Evolutionary conservation across 2,888 invertebrate genomes (phyloP).

Genomic region (Habroteleia sp.): DNA sequence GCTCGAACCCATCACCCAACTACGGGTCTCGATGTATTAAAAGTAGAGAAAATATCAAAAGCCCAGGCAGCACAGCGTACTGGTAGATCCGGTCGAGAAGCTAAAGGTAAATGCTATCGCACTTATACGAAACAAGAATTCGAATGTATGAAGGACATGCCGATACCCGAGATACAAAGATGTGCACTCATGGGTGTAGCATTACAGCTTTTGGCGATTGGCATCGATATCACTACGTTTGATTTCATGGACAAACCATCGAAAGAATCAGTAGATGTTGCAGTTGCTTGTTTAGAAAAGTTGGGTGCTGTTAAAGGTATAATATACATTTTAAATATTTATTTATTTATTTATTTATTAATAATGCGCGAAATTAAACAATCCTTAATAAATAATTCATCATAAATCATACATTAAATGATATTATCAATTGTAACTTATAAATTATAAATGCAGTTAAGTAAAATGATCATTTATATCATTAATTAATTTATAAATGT

Average conservation of each 20-base stretch:
- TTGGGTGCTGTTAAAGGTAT: constrained; percentile 82
- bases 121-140: constrained; percentile 91
- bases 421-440: no score
- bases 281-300: constrained; percentile 85
- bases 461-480: no score
- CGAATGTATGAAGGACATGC: constrained; percentile 86
- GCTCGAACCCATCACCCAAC: constrained; percentile 90
- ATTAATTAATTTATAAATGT: no score
- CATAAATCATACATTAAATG: no score
- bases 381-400: no score
- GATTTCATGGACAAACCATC: constrained; percentile 96
- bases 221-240: constrained; percentile 90
- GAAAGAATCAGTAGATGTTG: constrained; percentile 85
- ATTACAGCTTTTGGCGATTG: constrained; percentile 91
- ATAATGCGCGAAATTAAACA: no score
- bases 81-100: constrained; percentile 95
- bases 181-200: constrained; percentile 87
- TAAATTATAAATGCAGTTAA: no score
- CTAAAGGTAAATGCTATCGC: constrained; percentile 92
- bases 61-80: constrained; percentile 97
- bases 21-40: constrained; percentile 91
- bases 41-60: constrained; percentile 91
- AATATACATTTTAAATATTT: no score
- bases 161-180: constrained; percentile 93
- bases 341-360: no score